Evolutionary conservation across 2,888 invertebrate species (phyloP).

Genomic region (Tetragonula carbonaria): DNA sequence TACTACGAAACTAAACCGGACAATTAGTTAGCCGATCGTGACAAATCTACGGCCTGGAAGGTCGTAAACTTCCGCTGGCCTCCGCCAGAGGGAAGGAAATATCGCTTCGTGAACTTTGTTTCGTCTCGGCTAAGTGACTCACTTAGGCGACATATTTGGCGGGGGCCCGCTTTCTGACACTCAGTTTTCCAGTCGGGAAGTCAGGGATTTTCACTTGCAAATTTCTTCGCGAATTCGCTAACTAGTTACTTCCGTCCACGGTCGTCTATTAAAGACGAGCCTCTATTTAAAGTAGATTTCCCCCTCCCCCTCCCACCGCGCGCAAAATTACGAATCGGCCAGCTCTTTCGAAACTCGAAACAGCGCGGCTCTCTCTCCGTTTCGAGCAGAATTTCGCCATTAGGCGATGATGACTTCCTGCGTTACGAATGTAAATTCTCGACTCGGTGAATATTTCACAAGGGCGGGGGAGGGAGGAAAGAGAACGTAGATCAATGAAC

Average conservation of each 20-base stretch:
- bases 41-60: conserved; percentile 51
- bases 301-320: background rate
- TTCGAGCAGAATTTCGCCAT: background rate
- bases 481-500: background rate
- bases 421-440: background rate
- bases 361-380: background rate
- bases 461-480: no score
- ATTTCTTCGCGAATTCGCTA: conserved; percentile 42
- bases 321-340: background rate
- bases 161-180: conserved; percentile 3
- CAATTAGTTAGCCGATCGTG: conserved; percentile 56
- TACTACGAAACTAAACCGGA: conserved; percentile 45
- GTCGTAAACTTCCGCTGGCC: conserved; percentile 28
- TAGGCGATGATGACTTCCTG: background rate
- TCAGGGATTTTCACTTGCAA: conserved; percentile 43
- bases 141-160: conserved; percentile 11
- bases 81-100: background rate
- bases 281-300: background rate
- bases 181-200: background rate
- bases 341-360: background rate
- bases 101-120: background rate
- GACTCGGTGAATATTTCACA: background rate
- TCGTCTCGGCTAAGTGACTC: conserved; percentile 19
- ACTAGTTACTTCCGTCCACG: conserved; percentile 23
- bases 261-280: background rate